phyloP scores from a whole-genome alignment of 2,113 vertebrate species.

The Coregonus clupeaformis region DNA sequence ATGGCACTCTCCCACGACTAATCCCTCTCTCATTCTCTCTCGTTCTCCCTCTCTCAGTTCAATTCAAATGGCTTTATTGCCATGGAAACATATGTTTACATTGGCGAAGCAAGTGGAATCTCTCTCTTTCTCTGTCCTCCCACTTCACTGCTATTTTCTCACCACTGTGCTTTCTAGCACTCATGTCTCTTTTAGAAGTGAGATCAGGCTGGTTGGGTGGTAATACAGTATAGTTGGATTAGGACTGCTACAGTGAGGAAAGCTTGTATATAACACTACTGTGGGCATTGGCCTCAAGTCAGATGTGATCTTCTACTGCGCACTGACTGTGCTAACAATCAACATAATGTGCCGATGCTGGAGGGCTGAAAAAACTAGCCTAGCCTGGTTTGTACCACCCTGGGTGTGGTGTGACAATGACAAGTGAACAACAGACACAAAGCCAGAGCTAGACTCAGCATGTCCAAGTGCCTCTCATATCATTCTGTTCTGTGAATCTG shows the following conservation, averaged over 20 bases:
- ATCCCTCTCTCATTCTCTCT: constrained; percentile 61
- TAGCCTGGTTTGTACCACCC: constrained; percentile 16
- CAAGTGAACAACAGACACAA: constrained; percentile 41
- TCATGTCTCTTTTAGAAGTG: constrained; percentile 15
- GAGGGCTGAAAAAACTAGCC: constrained; percentile 25
- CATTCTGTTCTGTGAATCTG: constrained; percentile 3
- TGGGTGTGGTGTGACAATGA: constrained; percentile 32
- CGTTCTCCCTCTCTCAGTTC: constrained; percentile 9
- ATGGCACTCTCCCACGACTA: constrained; percentile 70
- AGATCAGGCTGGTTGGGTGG: background rate
- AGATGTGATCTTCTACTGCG: constrained; percentile 16
- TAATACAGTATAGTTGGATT: constrained; percentile 35
- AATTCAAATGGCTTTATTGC: too few relatives aligned
- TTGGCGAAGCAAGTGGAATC: background rate
- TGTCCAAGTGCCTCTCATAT: background rate
- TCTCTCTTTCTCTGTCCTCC: constrained; percentile 16
- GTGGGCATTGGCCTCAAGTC: constrained; percentile 20
- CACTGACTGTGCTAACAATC: constrained; percentile 21
- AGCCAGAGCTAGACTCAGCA: constrained; percentile 22
- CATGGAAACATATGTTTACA: too few relatives aligned
- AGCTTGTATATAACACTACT: constrained; percentile 16
- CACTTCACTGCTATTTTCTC: constrained; percentile 28
- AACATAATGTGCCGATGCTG: constrained; percentile 19
- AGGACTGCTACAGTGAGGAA: constrained; percentile 32
- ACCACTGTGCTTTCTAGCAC: constrained; percentile 16